Evolutionary conservation across 2,888 invertebrate genomes (phyloP), one percentile per base, ranked within the genome.

Genomic region (Pristionchus fissidentatus): DNA sequence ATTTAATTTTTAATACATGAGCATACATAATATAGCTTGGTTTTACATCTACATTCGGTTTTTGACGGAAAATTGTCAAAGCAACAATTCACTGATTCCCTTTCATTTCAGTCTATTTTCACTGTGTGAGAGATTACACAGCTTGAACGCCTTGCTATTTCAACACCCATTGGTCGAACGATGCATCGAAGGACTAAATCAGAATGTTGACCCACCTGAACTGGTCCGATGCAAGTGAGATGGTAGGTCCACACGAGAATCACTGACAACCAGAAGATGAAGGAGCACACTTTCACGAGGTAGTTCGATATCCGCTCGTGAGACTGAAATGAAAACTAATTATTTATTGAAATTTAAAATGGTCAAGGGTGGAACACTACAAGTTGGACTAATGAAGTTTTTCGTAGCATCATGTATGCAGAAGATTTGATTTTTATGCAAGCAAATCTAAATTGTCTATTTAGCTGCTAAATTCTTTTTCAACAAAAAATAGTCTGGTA

Each of bases 251-350:
- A 90, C 70, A 88, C 85, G 35, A 81, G 41, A 46, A 90, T 88
- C 10, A 91, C 90, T 15, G 83, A 84, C 35, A 89, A 81, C 90
- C 90, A 91, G 79, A 91, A 90, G 82, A 83, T 82, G 46, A 90
- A 86, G 15, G 89, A 88, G 32, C 87, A 88, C 38, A 79, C 49
- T 84, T 89, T 90, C 10, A 88, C 88, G 62, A 85, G 85, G 55
- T 84, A 82, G 46, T 90, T 88, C 22, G 84, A 83, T 19, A 80
- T 79, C 7, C 86, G 84, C 60, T 91, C 90, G 62, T 84, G 84
- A 29, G 80, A 77, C 89, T 89, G 83, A 32, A 49, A 49, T 29
- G 52, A n/a, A 49, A 19, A n/a, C n/a, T n/a, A n/a, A n/a, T n/a
- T 49, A 49, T 49, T 49, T 49, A 49, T 49, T 49, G 19, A 49